Evolutionary conservation across 2,888 invertebrate species (phyloP), one percentile per base, ranked within the genome.

Genomic region (Pyrochroa serraticornis): DNA sequence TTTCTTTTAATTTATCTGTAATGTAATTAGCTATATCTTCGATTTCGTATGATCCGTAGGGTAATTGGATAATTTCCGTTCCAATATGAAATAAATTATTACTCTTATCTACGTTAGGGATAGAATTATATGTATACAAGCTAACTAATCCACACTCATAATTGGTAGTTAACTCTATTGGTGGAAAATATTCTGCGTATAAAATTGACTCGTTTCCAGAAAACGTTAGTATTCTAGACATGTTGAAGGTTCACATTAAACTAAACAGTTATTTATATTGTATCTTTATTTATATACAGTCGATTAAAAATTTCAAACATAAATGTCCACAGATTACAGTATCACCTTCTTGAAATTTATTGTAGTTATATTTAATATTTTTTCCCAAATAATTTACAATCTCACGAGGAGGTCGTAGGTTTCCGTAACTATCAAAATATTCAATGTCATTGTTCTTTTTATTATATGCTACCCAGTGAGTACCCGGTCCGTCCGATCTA

Each of bases 121-220:
- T 65, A n/a, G 68, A 64, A 48, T 68, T 65, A 37, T 64, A 64
- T 8, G 64, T 62, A 63, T 61, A 48, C 9, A 67, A 56, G 51
- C 55, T 56, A 6, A 66, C 37, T 5, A 66, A 49, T 13, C 59
- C 63, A 43, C 65, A 63, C 38, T 67, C 65, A 45, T 66, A 66
- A 34, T 55, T 44, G 14, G 45, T 57, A 37, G 49, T 6, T 35
- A 66, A 39, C 38, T 64, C 48, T 3, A 66, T 53, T 6, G 60
- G 38, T n/a, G 66, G 65, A 14, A 59, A 62, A 54, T 60, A 54
- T 56, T 61, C 60, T n/a, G 46, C 53, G 39, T 41, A 7, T 39
- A 70, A 61, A 13, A 56, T 39, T 3, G 64, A 61, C 1, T 39
- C 61, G n/a, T 46, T 52, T 6, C 54, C 61, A 2, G 55, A 65